Evolutionary conservation across 2,888 invertebrate genomes (phyloP).

Genomic region (Euproctis similis): DNA sequence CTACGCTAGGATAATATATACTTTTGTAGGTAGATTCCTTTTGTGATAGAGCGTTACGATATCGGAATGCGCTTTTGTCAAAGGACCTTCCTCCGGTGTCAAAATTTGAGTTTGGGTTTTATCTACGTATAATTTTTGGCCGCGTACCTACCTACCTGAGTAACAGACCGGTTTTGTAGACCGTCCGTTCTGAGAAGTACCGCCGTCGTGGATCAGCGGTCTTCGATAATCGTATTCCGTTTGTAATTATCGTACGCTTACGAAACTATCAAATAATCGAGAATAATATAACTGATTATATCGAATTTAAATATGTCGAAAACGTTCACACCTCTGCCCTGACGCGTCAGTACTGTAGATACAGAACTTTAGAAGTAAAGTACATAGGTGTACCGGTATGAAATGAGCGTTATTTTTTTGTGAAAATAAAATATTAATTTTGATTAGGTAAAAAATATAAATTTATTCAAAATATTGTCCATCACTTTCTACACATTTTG

Average conservation of each 20-base stretch:
- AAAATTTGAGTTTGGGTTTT: slow-evolving; percentile 52
- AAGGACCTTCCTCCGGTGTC: slow-evolving; percentile 46
- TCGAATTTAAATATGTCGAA: slow-evolving; percentile 34
- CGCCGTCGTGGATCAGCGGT: slow-evolving; percentile 33
- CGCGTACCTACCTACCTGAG: slow-evolving; percentile 66
- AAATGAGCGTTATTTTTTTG: no score
- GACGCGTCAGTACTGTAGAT: no score
- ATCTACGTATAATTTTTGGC: slow-evolving; percentile 68
- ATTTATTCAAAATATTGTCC: no score
- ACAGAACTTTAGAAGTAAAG: no score
- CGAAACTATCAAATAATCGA: slow-evolving; percentile 27
- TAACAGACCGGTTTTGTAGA: slow-evolving; percentile 59
- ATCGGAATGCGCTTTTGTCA: slow-evolving; percentile 62
- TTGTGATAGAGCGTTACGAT: slow-evolving; percentile 34
- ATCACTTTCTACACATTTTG: no score
- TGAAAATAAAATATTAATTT: no score
- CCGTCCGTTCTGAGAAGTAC: slow-evolving; percentile 50
- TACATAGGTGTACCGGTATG: no score
- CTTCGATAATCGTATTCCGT: slow-evolving; percentile 44
- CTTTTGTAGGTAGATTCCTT: slow-evolving; percentile 29
- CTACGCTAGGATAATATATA: slow-evolving; percentile 21
- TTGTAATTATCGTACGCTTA: slow-evolving; percentile 34
- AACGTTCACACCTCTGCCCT: slow-evolving; percentile 38
- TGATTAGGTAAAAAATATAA: no score
- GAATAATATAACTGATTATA: slow-evolving; percentile 41